Base-by-base conservation (phyloP, 2,888 invertebrate genomes). In the Zygothrica quintamaculata region DNA sequence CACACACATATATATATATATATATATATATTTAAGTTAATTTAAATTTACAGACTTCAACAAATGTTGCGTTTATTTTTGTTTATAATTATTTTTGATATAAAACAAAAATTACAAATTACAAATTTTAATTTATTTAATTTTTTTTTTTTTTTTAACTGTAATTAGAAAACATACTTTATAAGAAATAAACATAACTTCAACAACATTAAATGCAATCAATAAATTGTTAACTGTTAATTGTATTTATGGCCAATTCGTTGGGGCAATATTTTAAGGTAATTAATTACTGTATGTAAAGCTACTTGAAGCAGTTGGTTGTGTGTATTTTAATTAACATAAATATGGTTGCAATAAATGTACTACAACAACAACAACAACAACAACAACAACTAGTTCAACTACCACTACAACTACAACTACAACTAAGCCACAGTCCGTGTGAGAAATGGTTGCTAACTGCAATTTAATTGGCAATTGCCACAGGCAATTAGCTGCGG, bases 381-480 rank as follows among this genome's bases (percentile, higher is more conserved):
- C n/a, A n/a, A n/a, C n/a, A n/a, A n/a, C n/a, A n/a, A n/a, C n/a
- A n/a, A n/a, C n/a, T n/a, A n/a, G n/a, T n/a, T n/a, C n/a, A n/a
- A n/a, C n/a, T n/a, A n/a, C n/a, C n/a, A n/a, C n/a, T n/a, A n/a
- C n/a, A n/a, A n/a, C n/a, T n/a, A n/a, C n/a, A n/a, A n/a, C n/a
- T n/a, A n/a, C n/a, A n/a, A n/a, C 53, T 40, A 31, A 33, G 70
- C 34, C 22, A 15, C 15, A 4, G 39, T 8, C 11, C 4, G 15
- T 34, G 52, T 29, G 15, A 25, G 25, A 53, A 26, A 33, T 37
- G 16, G 12, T 39, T 31, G 33, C 61, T 55, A 71, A 71, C 61
- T 58, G 61, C 66, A 66, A 26, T 71, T 71, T 66, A 71, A 71
- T 71, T 71, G 71, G 47, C 71, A 71, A 71, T 71, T 62, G 71